Evolutionary conservation across 2,888 invertebrate species (phyloP).

Genomic region (Neoaliturus tenellus): DNA sequence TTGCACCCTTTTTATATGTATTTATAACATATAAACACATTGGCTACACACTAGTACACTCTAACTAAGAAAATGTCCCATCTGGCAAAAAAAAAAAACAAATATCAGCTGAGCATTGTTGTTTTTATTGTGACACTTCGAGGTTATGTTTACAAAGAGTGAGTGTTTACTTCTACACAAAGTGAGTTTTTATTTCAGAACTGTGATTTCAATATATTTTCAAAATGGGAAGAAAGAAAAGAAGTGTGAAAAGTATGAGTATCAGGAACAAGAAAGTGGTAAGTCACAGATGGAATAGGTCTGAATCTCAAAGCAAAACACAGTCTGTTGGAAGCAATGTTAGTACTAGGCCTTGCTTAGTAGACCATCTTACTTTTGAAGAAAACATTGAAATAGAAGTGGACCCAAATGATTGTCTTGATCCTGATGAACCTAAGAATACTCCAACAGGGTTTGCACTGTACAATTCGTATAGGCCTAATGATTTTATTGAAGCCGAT

Average conservation of each 20-base stretch:
- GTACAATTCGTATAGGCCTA: conserved; percentile 2
- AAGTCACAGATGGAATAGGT: conserved; percentile 3
- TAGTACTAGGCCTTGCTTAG: conserved; percentile 2
- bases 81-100: neutral
- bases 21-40: neutral
- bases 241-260: conserved; percentile 15
- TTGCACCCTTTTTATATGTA: conserved; percentile 2
- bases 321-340: conserved; percentile 13
- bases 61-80: neutral
- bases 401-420: conserved; percentile 13
- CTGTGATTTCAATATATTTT: neutral
- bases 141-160: neutral
- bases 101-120: neutral
- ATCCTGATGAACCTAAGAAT: neutral
- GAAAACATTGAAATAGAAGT: neutral
- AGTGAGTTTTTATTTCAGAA: neutral
- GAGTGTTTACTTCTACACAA: neutral
- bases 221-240: conserved; percentile 5
- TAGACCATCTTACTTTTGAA: no score
- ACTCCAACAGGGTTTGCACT: conserved; percentile 13
- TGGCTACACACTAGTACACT: neutral
- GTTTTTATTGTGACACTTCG: neutral
- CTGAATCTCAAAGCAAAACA: neutral
- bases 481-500: conserved; percentile 13
- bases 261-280: conserved; percentile 4